Evolutionary conservation across 2,888 invertebrate genomes (phyloP), one percentile per base, ranked within the genome.

Genomic region (Diarsia brunnea): DNA sequence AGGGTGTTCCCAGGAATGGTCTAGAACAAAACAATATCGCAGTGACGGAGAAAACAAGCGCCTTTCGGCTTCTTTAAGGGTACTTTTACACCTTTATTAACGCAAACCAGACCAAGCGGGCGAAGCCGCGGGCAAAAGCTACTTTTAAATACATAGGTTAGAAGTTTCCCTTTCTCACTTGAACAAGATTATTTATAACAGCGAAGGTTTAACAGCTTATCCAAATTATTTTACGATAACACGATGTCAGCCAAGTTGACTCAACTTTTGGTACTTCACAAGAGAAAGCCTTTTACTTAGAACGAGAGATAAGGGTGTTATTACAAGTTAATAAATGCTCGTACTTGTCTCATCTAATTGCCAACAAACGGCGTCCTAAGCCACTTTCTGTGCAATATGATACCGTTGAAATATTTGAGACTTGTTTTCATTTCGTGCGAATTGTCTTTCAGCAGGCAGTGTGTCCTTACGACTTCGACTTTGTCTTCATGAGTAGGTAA

Each of bases 401-500:
- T 75, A 79, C 51, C n/a, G 63, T 77, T 75, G 75, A 73, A 38
- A 68, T 53, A 63, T 66, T 66, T 53, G 38, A 27, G 24, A 51
- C 53, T 60, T 58, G 55, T 31, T 60, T 51, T 27, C 51, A 60
- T 45, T 49, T 69, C 61, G 31, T 64, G 65, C 45, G 65, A 55
- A 58, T 49, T 68, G 58, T 74, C 67, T 71, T 71, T 11, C 31
- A 21, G 43, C 38, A 38, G 27, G 51, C 31, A 49, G 58, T 21
- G 31, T 19, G 27, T 61, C 53, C 64, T 65, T 19, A 63, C 51
- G 49, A 73, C 51, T 65, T 65, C 65, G 21, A 49, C 66, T 73
- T 73, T 70, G 61, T 79, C 71, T 77, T 69, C 45, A 75, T 61
- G 61, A 79, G 65, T 55, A 55, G 47, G 68, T 73, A 58, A 80